Percentiles rank a stretch among this genome's conserved stretches.
phyloP scores from a whole-genome alignment of 2,797 vertebrate species.

The Malacoctenus gilli region DNA sequence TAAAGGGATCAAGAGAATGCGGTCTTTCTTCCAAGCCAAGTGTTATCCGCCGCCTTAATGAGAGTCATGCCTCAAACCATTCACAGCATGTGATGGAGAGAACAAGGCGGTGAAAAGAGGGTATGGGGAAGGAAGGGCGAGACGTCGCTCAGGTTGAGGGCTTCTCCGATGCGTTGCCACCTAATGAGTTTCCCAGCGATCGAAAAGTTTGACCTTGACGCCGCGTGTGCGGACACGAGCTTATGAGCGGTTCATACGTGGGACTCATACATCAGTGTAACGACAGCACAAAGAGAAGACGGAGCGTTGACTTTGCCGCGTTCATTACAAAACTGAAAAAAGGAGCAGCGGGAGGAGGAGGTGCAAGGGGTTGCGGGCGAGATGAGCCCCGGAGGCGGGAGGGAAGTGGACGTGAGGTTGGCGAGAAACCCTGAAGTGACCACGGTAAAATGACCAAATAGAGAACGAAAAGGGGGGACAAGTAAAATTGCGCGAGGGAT shows the following conservation, averaged over 20 bases:
- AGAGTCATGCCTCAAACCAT: conserved; percentile 21
- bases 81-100: conserved; percentile 23
- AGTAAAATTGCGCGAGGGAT: not conserved
- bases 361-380: not conserved
- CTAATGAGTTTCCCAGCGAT: conserved; percentile 47
- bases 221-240: conserved; percentile 16
- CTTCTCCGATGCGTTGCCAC: conserved; percentile 9
- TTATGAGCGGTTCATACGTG: not conserved
- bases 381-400: not conserved
- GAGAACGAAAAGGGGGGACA: not conserved
- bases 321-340: not conserved
- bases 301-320: conserved; percentile 2
- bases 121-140: conserved; percentile 24
- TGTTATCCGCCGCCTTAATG: conserved; percentile 20
- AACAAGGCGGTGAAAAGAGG: not conserved
- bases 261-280: conserved; percentile 1
- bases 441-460: too few relatives aligned
- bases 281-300: conserved; percentile 1
- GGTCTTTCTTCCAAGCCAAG: not conserved
- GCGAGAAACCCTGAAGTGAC: too few relatives aligned
- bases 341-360: not conserved
- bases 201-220: conserved; percentile 29
- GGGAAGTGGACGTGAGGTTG: too few relatives aligned
- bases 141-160: conserved; percentile 17
- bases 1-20: not conserved